Conservation (phyloP, 2,113 vertebrate genomes). For the Phasianus colchicus region DNA sequence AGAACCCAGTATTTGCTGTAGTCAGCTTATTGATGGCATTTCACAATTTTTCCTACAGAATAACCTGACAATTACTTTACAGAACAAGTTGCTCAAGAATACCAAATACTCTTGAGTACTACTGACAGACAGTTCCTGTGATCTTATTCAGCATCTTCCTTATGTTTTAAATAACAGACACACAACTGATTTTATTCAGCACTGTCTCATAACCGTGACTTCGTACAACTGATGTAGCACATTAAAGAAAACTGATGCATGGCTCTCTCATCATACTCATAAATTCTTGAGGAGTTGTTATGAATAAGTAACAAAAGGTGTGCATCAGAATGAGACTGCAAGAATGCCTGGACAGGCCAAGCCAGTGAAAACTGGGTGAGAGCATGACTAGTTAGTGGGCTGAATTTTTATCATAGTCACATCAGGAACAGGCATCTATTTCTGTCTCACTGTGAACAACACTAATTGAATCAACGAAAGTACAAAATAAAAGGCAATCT, state of each 20-base stretch:
- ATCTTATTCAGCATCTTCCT: not conserved
- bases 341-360: not conserved
- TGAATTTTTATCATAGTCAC: not conserved
- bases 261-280: not conserved
- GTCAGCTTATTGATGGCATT: not conserved
- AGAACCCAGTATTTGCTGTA: not conserved
- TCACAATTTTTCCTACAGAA: not conserved
- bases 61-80: not conserved
- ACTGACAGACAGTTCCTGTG: not conserved
- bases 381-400: not conserved
- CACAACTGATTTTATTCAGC: not conserved
- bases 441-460: not conserved
- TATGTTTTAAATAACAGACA: not conserved
- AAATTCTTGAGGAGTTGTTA: not conserved
- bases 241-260: not conserved
- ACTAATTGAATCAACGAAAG: not conserved
- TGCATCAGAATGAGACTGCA: not conserved
- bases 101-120: not conserved
- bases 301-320: not conserved
- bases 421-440: not conserved
- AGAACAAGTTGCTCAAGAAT: not conserved
- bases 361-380: not conserved
- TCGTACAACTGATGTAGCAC: not conserved
- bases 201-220: not conserved
- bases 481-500: not conserved